Evolutionary conservation across 2,113 vertebrate species (phyloP).

Genomic region (Notarius quadriscutis): DNA sequence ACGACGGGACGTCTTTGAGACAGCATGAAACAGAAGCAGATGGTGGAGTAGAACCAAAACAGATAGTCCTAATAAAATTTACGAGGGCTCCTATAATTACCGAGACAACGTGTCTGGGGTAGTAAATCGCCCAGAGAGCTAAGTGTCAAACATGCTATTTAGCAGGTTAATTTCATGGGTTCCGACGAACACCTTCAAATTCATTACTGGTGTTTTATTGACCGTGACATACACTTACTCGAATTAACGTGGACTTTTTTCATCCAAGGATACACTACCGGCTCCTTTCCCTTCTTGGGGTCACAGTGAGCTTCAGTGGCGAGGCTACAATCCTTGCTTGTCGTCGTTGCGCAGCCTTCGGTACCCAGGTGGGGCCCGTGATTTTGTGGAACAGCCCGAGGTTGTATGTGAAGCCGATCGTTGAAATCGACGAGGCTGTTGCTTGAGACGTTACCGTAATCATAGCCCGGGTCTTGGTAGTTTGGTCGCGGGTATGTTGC

Average conservation of each 20-base stretch:
- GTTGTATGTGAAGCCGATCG: conserved; percentile 74
- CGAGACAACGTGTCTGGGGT: conserved; percentile 91
- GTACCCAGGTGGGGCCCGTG: conserved; percentile 76
- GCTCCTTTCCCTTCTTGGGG: conserved; percentile 88
- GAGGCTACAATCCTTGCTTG: conserved; percentile 83
- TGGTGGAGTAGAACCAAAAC: conserved; percentile 86
- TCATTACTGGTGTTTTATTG: conserved; percentile 55
- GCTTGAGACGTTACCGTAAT: conserved; percentile 75
- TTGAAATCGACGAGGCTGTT: conserved; percentile 74
- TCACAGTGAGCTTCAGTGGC: conserved; percentile 79
- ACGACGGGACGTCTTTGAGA: conserved; percentile 75
- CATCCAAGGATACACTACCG: conserved; percentile 98
- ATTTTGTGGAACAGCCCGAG: conserved; percentile 78
- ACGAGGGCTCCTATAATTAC: conserved; percentile 94
- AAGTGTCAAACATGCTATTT: conserved; percentile 71
- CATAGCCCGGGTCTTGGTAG: conserved; percentile 82
- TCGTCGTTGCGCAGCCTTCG: conserved; percentile 78
- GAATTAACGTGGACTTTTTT: conserved; percentile 96
- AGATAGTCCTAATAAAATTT: conserved; percentile 88
- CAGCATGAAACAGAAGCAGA: conserved; percentile 84
- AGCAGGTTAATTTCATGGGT: conserved; percentile 65
- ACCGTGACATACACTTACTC: conserved; percentile 80
- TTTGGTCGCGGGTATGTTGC: conserved; percentile 80
- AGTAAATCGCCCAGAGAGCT: conserved; percentile 87
- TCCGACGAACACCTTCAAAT: conserved; percentile 58